Conservation (phyloP, 1,140 invertebrate species). For the Drosophila miranda region DNA sequence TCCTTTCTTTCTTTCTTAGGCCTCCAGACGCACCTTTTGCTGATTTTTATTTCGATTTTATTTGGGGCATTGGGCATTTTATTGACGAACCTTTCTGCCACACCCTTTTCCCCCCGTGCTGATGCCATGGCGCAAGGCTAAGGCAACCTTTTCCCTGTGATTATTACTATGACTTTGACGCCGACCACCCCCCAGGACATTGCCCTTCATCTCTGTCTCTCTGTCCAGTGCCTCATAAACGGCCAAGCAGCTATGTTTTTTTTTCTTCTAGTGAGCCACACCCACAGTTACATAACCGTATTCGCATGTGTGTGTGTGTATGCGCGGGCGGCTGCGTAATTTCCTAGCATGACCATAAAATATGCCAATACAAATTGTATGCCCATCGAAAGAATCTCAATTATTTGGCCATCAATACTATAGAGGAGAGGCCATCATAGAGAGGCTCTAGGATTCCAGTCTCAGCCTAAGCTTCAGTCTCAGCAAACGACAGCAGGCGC, state of each 20-base stretch:
- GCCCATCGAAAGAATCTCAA: constrained; percentile 65
- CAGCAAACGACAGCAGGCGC: constrained; percentile 30
- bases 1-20: constrained; percentile 2
- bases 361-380: constrained; percentile 64
- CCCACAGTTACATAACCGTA: constrained; percentile 13
- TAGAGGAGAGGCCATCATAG: constrained; percentile 8
- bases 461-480: too few species aligned
- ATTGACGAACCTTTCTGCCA: constrained; percentile 59
- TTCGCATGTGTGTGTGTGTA: constrained; percentile 8
- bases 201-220: constrained; percentile 9
- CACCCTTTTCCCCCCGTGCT: constrained; percentile 22
- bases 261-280: constrained; percentile 26
- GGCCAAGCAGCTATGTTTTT: constrained; percentile 59
- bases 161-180: constrained; percentile 74
- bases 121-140: not conserved
- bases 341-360: constrained; percentile 47
- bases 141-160: constrained; percentile 63
- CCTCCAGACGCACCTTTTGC: constrained; percentile 65
- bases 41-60: constrained; percentile 77
- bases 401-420: constrained; percentile 80
- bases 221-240: constrained; percentile 52
- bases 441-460: too few species aligned
- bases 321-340: constrained; percentile 12
- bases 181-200: constrained; percentile 27
- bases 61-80: constrained; percentile 65